These are phyloP conservation scores for Scolanthus callimorphus DNA, from an alignment of 92 coral and sea anemone species.

Conservation along the genomic window DNA sequence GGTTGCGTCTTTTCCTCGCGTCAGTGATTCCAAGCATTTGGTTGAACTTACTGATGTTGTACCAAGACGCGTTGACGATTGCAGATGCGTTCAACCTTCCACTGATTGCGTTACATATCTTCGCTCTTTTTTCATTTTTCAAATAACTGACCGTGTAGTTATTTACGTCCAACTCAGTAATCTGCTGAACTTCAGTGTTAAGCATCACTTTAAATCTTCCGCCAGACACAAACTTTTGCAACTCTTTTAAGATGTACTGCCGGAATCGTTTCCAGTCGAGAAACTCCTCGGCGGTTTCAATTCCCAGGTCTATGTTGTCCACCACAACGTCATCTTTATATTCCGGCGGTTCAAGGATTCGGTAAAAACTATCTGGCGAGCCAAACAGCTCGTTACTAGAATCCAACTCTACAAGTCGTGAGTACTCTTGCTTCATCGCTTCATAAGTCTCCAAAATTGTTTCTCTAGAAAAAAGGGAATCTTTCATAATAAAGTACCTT, in stretches of 20 bases:
- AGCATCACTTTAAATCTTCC: constrained; percentile 6
- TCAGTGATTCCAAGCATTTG: constrained; percentile 20
- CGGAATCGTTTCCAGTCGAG: constrained; percentile 48
- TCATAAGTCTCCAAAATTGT: constrained; percentile 38
- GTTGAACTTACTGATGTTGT: constrained; percentile 55
- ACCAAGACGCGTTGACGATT: constrained; percentile 58
- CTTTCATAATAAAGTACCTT: constrained; percentile 47
- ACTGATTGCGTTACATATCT: not conserved
- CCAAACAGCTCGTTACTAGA: constrained; percentile 52
- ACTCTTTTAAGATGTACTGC: constrained; percentile 13
- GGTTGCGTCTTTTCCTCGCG: constrained; percentile 30
- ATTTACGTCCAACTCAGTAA: constrained; percentile 6
- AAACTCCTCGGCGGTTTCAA: constrained; percentile 63
- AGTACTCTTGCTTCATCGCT: constrained; percentile 46
- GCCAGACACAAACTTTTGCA: constrained; percentile 1
- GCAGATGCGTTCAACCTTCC: constrained; percentile 5
- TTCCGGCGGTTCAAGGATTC: constrained; percentile 38
- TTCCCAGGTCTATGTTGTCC: constrained; percentile 37
- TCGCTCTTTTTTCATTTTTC: not conserved
- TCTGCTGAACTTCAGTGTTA: constrained; percentile 24
- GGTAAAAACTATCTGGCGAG: constrained; percentile 46
- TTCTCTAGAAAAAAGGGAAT: constrained; percentile 17
- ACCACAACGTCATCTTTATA: constrained; percentile 23
- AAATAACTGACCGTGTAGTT: constrained; percentile 10
- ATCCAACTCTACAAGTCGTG: constrained; percentile 36